A percentile compares a stretch with the other conserved stretches of the same genome.
Conservation (phyloP, 2,888 invertebrate genomes). For the Spodoptera picta region DNA sequence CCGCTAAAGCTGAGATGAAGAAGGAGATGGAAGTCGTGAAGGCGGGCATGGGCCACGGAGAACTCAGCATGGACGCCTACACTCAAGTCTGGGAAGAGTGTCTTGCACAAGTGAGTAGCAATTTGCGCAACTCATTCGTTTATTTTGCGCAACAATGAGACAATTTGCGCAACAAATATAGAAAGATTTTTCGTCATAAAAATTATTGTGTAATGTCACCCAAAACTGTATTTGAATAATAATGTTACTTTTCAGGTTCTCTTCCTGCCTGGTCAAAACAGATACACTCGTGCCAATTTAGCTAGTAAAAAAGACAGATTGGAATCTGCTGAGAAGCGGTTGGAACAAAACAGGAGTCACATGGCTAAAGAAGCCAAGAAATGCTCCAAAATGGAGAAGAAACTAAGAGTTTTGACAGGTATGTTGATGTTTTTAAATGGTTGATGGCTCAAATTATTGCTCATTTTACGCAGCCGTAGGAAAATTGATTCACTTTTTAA, state of each 20-base stretch:
- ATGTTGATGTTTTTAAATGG: slow-evolving; percentile 1
- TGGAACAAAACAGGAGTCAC: slow-evolving; percentile 97
- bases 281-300: slow-evolving; percentile 97
- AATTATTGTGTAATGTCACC: too few species aligned
- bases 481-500: too few species aligned
- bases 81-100: slow-evolving; percentile 99
- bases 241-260: slow-evolving; percentile 89
- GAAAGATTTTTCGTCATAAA: too few species aligned
- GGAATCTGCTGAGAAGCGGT: slow-evolving; percentile 96
- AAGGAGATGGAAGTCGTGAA: slow-evolving; percentile 97
- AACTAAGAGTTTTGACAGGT: slow-evolving; percentile 97
- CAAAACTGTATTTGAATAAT: too few species aligned
- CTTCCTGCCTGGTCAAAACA: slow-evolving; percentile 96
- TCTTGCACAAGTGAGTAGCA: slow-evolving; percentile 92
- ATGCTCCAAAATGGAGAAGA: slow-evolving; percentile 99
- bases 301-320: slow-evolving; percentile 98
- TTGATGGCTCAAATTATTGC: too few species aligned
- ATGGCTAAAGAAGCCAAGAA: slow-evolving; percentile 99
- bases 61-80: slow-evolving; percentile 96
- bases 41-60: slow-evolving; percentile 98
- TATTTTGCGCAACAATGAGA: too few species aligned
- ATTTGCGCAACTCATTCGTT: background rate
- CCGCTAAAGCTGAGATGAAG: slow-evolving; percentile 90
- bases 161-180: too few species aligned
- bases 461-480: too few species aligned